Evolutionary conservation across 1,140 invertebrate species (phyloP), one percentile per base, ranked within the genome.

Genomic region (Cydia amplana): DNA sequence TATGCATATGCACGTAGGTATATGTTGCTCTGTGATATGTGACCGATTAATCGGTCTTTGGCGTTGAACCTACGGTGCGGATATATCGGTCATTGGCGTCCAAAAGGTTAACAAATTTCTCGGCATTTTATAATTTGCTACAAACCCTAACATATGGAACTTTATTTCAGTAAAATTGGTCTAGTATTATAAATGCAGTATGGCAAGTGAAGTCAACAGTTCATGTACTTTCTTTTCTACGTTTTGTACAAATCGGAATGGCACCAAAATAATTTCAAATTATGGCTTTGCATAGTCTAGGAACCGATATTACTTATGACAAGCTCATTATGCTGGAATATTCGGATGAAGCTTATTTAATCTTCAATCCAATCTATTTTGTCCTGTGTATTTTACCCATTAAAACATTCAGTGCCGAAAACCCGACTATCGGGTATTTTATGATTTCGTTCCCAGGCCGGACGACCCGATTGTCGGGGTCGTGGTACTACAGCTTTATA

Each of bases 201-300:
- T 67, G 28, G 65, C 32, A 70, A 70, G 28, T 70, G 65, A 28
- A 70, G 28, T 70, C 64, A 32, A 36, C 43, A 14, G 28, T 36
- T 67, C 25, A 60, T 70, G 36, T 70, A 67, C 28, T 67, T 67
- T 32, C 43, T 46, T 51, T 51, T 51, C 16, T 51, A 60, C 1
- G 4, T 70, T 67, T 70, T 70, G 28, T 40, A 70, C 32, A 40
- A 40, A 40, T 14, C 65, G 32, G 10, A 40, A 70, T 70, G 65
- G 65, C 65, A 70, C 65, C 65, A 36, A 70, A 43, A 36, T 70
- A 70, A 70, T 70, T 70, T 70, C 65, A 70, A 70, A 36, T 70
- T 70, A 70, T 70, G 65, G 65, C 65, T 18, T 18, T 16, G 5
- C 25, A 70, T 70, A 70, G 16, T 70, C 64, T 65, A 65, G 64